These are phyloP conservation scores for Melipona quadrifasciata DNA, from an alignment of 1,140 invertebrate species.

Conservation along the genomic window DNA sequence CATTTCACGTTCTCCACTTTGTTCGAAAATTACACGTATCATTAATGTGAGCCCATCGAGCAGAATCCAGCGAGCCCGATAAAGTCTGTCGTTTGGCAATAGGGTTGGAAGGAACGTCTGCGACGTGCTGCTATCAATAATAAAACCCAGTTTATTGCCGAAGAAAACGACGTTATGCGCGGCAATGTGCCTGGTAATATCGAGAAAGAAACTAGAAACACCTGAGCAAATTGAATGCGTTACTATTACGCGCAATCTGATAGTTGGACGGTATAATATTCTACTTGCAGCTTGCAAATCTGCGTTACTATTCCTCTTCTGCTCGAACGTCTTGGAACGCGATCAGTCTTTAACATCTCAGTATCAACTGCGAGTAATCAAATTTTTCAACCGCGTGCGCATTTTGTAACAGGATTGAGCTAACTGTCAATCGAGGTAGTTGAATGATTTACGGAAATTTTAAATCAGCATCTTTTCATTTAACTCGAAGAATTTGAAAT, in stretches of 20 bases:
- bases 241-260: conserved; percentile 41
- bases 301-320: not conserved
- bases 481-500: too few species aligned
- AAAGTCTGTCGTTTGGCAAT: not conserved
- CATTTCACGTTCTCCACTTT: not conserved
- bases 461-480: too few species aligned
- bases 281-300: not conserved
- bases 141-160: conserved; percentile 62
- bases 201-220: conserved; percentile 59
- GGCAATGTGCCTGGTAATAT: conserved; percentile 51
- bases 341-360: too few species aligned
- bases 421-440: too few species aligned
- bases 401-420: too few species aligned
- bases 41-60: not conserved
- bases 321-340: too few species aligned
- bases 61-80: not conserved
- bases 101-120: conserved; percentile 1
- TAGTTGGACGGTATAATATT: not conserved
- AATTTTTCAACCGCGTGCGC: too few species aligned
- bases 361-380: too few species aligned
- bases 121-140: conserved; percentile 60
- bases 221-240: conserved; percentile 64
- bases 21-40: not conserved
- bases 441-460: too few species aligned
- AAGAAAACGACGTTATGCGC: conserved; percentile 19